Evolutionary conservation across 2,797 vertebrate species (phyloP), one percentile per base, ranked within the genome.

Genomic region (Microchirus variegatus): DNA sequence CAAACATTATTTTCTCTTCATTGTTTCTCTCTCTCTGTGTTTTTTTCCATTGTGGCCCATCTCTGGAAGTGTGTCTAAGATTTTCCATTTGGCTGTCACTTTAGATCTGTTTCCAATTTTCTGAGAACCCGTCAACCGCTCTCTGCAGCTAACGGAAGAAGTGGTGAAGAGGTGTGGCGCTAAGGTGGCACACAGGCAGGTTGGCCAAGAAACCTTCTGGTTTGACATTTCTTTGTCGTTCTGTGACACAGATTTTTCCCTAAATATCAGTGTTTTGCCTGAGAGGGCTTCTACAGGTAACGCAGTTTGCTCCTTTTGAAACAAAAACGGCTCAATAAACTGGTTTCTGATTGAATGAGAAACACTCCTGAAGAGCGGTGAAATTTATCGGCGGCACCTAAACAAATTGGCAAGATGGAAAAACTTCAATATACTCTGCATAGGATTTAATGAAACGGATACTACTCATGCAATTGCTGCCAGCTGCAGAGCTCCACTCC

Each of bases 371-470:
- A 65, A 57, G 70, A 80, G 59, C 57, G 57, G 17, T 58, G 64
- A 66, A 61, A 79, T 80, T 68, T 82, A 83, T 70, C 22, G 53
- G 45, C 22, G 62, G 51, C 35, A 45, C 61, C 71, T 63, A 61
- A 80, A 62, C 63, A 78, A 77, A 69, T 71, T 66, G 76, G 64
- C 68, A 38, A 70, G 68, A 79, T 65, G 60, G 62, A 79, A 73
- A 77, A 68, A 83, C 46, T 70, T 68, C 62, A 73, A 73, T 80
- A 65, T 51, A 67, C 61, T 77, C 55, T 69, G 72, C 70, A 68
- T 69, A 60, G 63, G 73, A 70, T 80, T 77, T 83, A 85, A 87
- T 89, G 73, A 75, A 84, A 78, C 69, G 66, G 68, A 75, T 67
- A 73, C 67, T 67, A 73, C 70, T 84, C 67, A 31, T 63, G 69